Evolutionary conservation across 2,888 invertebrate species (phyloP), one percentile per base, ranked within the genome.

Genomic region (Incurvaria masculella): DNA sequence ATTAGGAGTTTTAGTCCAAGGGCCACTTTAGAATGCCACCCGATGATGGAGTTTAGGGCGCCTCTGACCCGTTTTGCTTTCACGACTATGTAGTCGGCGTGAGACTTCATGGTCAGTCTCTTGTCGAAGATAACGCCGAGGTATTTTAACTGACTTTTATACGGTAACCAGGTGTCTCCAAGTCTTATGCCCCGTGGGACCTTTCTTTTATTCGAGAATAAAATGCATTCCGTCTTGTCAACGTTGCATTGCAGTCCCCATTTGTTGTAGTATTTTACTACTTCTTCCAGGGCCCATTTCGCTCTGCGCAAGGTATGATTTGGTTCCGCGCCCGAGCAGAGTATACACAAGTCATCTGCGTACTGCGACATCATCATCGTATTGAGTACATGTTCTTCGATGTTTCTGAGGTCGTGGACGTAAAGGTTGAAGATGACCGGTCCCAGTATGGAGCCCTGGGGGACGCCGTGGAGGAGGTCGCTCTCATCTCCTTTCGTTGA

Each of bases 1-100:
- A 53, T 46, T 2, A 14, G 39, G 14, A 52, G 45, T 48, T 55
- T 52, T 11, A 46, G 45, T 27, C 49, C 42, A 33, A 53, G 10
- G 39, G 49, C 11, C 8, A 46, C 45, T 39, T 52, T 53, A 3
- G 53, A 46, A 44, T 49, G 41, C 39, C 48, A 53, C 14, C 50
- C 53, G 16, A 51, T 50, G 43, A 53, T 49, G 11, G 53, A 49
- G 5, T 23, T 26, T 10, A 51, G 51, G 17, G 44, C 33, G 21
- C 48, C 48, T 39, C 49, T 43, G 8, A 39, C 42, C 41, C 40
- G 43, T 40, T 51, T 42, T 5, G 26, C 39, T 41, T 49, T 52
- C 14, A 18, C 38, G 3, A 44, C 18, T 2, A 49, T 44, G 11
- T 27, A 39, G 43, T 55, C 44, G 8, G 43, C 41, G 33, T 33